Percentiles rank a stretch among this genome's conserved stretches.
Conservation (phyloP, 2,113 vertebrate genomes). For the Neodon shergylaensis region DNA sequence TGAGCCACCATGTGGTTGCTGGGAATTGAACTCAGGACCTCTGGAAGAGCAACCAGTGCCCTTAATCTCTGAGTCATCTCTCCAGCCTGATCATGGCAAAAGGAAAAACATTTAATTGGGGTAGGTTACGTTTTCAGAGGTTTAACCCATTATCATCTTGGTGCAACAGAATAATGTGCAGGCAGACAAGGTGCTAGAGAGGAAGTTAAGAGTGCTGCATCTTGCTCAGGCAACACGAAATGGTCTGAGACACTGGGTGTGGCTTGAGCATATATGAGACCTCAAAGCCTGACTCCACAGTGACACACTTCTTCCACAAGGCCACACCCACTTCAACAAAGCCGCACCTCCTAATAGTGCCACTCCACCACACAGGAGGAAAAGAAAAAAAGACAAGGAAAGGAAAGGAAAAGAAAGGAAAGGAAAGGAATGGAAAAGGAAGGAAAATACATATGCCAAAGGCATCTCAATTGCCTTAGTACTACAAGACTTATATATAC, state of each 20-base stretch:
- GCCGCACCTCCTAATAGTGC: not conserved
- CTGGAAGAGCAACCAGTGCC: not conserved
- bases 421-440: not conserved
- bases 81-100: not conserved
- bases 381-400: no score
- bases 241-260: not conserved
- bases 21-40: not conserved
- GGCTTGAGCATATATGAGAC: not conserved
- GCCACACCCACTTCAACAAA: not conserved
- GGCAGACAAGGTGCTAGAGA: not conserved
- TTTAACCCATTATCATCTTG: not conserved
- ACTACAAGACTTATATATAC: not conserved
- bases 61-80: not conserved
- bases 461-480: not conserved
- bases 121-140: not conserved
- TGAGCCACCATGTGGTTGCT: not conserved
- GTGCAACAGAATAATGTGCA: not conserved
- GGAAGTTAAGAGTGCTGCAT: not conserved
- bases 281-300: not conserved
- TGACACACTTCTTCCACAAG: not conserved
- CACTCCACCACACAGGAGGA: not conserved
- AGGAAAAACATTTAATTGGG: not conserved
- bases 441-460: not conserved
- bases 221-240: not conserved
- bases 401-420: not conserved